Evolutionary conservation across 2,113 vertebrate species (phyloP).

Genomic region (Dromiciops gliroides): DNA sequence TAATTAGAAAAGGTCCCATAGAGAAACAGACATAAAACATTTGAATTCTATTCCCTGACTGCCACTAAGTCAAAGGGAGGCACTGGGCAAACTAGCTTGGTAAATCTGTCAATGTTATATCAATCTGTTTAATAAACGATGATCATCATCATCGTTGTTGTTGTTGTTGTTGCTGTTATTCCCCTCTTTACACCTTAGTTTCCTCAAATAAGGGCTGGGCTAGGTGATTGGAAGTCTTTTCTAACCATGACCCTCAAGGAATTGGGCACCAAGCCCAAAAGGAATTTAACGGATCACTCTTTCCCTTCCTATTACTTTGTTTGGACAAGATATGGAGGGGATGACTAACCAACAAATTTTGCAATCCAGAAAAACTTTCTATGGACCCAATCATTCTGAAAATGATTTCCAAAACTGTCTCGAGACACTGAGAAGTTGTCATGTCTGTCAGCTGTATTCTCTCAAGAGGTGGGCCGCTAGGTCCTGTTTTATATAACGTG

Average conservation of each 20-base stretch:
- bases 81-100: too few species aligned
- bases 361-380: conserved; percentile 21
- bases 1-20: neutral
- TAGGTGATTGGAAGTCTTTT: neutral
- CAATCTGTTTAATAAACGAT: neutral
- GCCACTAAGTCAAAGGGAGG: neutral
- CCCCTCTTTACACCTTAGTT: neutral
- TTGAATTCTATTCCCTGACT: neutral
- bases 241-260: neutral
- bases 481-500: conserved; percentile 21
- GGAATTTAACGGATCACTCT: neutral
- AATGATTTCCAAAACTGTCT: conserved; percentile 36
- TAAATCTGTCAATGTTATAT: neutral
- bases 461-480: neutral
- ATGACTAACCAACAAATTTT: conserved; percentile 21
- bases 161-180: neutral
- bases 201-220: neutral
- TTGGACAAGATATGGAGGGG: neutral
- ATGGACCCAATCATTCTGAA: conserved; percentile 18
- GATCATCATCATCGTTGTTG: too few species aligned
- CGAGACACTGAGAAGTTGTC: conserved; percentile 13
- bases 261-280: neutral
- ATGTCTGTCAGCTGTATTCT: neutral
- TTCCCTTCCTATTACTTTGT: conserved; percentile 10
- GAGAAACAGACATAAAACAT: neutral